These are phyloP conservation scores for Pyralis farinalis DNA, from an alignment of 2,888 invertebrate species.

Conservation along the genomic window DNA sequence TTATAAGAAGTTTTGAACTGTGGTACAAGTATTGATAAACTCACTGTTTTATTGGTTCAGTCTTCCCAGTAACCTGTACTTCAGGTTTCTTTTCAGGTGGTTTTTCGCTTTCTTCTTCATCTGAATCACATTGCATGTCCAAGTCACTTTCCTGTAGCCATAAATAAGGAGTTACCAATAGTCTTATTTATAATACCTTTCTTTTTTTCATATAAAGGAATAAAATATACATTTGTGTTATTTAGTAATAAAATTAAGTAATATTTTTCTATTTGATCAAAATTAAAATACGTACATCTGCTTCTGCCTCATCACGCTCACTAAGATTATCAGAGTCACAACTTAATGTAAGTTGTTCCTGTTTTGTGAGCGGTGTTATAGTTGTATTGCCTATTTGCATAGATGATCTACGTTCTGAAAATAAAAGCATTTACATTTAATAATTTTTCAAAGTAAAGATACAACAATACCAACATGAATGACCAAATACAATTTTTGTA, in stretches of 20 bases:
- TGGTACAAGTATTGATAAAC: slow-evolving; percentile 30
- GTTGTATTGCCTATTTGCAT: slow-evolving; percentile 86
- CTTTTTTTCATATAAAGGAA: no score
- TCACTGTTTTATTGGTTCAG: slow-evolving; percentile 85
- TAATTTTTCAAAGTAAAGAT: no score
- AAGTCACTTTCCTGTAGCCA: slow-evolving; percentile 71
- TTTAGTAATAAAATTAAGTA: no score
- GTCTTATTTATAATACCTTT: no score
- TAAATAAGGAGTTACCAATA: no score
- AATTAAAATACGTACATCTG: slow-evolving; percentile 75
- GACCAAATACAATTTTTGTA: no score
- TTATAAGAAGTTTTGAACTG: no score
- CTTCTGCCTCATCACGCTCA: slow-evolving; percentile 89
- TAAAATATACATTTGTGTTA: no score
- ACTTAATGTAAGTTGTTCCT: slow-evolving; percentile 80
- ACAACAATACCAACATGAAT: no score
- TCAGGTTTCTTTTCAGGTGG: slow-evolving; percentile 58
- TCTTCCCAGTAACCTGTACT: slow-evolving; percentile 38
- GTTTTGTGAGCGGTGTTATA: slow-evolving; percentile 73
- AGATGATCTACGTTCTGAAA: slow-evolving; percentile 78
- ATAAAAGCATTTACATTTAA: no score
- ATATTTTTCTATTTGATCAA: neutral
- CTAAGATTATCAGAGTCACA: slow-evolving; percentile 87
- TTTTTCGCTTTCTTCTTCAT: slow-evolving; percentile 61
- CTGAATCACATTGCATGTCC: slow-evolving; percentile 76